Evolutionary conservation across 2,888 invertebrate species (phyloP), one percentile per base, ranked within the genome.

Genomic region (Ennomos quercinarius): DNA sequence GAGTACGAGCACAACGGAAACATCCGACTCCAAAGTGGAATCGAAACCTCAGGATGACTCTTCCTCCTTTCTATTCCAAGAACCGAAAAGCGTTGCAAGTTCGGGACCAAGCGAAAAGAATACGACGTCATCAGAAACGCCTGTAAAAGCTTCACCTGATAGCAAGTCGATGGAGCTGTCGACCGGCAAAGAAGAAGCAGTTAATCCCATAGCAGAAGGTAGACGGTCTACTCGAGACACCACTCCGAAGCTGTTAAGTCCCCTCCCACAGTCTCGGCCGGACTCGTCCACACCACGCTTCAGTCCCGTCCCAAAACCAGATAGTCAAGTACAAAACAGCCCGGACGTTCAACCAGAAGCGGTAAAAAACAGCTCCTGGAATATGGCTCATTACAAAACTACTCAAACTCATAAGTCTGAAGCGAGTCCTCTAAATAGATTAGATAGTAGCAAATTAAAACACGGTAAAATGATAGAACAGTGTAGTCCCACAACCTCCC

Each of bases 401-500:
- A 91, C 91, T 40, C 88, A 91, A 35, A 87, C 88, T 2, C 82
- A 91, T 70, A 91, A 86, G 77, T 90, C 91, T 53, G 91, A 92
- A 80, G 91, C 91, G 57, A 91, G 89, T 74, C 91, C 91, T 50
- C 75, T 91, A 44, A 91, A 83, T 74, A 88, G 88, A 73, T 76
- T 89, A 80, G 91, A 91, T 71, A 86, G 87, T 62, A 79, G 70
- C 67, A 92, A 90, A 83, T 74, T 86, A 65, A 90, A 86, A 77
- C 88, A 88, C 52, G 77, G 83, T 44, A 91, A 91, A 84, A 77
- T 83, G 13, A 81, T 87, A 66, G 91, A 91, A 72, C 91, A 91
- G 73, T 92, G 91, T 68, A 92, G 92, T 74, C 92, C 92, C 1
- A 91, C 91, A 5, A 91, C 92, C 57, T 91, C 91, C 0, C 71